Evolutionary conservation across 2,113 vertebrate genomes (phyloP), one percentile per base, ranked within the genome.

Genomic region (Chascanopsetta lugubris): DNA sequence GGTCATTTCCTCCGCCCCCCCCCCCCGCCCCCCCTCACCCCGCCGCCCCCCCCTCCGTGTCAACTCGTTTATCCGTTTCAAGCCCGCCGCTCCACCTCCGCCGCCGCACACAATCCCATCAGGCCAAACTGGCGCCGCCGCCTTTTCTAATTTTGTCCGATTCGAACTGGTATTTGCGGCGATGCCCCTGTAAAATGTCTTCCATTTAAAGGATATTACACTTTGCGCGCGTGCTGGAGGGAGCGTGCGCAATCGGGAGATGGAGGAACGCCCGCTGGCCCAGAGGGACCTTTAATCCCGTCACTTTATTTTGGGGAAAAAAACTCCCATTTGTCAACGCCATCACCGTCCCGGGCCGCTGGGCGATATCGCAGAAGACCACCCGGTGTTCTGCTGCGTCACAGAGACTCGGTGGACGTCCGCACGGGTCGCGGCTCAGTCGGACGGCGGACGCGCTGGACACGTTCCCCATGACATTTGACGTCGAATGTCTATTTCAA

Each of bases 131-230:
- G 62, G 48, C 17, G 21, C 57, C 47, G 50, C 77, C 54, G 50
- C 54, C 67, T n/a, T 78, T 64, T 86, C 77, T 89, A 85, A 88
- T 87, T 87, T 76, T 62, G 80, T 83, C 75, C 88, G 84, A 85
- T 87, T 90, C 85, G 72, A 90, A 69, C 77, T 74, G 82, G 81
- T 77, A 57, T 84, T 88, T 79, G 61, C 72, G 24, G 57, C 72
- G 60, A 78, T 71, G 64, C 65, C n/a, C 59, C 73, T 70, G 69
- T 67, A 75, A 82, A 88, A 84, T 77, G 72, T 82, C 50, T 83
- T 79, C 82, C 58, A 83, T 83, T 72, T 84, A 59, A n/a, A 77
- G 65, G 75, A 89, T 75, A 82, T 85, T 80, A 85, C 63, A 70
- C 66, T 70, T 78, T 69, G 80, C 77, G 83, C 84, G 71, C n/a